phyloP scores from a whole-genome alignment of 2,888 invertebrate species.

The Drosophila prostipennis region DNA sequence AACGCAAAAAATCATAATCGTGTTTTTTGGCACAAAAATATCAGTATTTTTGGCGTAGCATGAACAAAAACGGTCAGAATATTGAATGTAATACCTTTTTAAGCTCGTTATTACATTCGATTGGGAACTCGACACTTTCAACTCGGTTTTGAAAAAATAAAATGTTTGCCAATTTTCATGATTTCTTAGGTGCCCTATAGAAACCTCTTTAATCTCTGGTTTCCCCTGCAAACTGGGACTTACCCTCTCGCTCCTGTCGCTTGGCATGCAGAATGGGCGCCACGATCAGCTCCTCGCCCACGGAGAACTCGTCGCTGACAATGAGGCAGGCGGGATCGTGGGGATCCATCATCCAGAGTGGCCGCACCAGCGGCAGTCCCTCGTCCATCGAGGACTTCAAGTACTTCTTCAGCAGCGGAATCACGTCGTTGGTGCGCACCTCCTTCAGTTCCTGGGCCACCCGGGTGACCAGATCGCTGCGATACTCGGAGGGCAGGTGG shows the following conservation, averaged over 20 bases:
- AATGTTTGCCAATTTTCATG: too few relatives aligned
- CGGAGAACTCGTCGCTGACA: conserved; percentile 93
- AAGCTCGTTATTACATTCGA: too few relatives aligned
- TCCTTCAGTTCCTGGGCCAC: conserved; percentile 90
- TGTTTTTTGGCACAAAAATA: too few relatives aligned
- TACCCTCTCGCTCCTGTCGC: conserved; percentile 89
- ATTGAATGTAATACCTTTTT: too few relatives aligned
- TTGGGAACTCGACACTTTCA: too few relatives aligned
- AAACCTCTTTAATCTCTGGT: too few relatives aligned
- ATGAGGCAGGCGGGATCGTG: conserved; percentile 90
- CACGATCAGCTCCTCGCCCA: conserved; percentile 95
- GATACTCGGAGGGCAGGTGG: conserved; percentile 94
- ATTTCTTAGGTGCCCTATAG: too few relatives aligned
- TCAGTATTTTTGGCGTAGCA: too few relatives aligned
- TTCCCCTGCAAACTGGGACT: background rate
- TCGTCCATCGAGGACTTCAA: conserved; percentile 91
- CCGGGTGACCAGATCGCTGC: conserved; percentile 90
- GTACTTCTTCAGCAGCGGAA: conserved; percentile 90
- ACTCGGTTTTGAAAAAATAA: too few relatives aligned
- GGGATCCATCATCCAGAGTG: conserved; percentile 95
- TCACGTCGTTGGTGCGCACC: conserved; percentile 90
- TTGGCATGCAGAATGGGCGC: conserved; percentile 92
- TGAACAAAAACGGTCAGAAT: too few relatives aligned
- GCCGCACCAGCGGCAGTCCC: conserved; percentile 93
- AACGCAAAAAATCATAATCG: too few relatives aligned